phyloP scores from a whole-genome alignment of 2,888 invertebrate genomes.

The Scaptomyza flava region DNA sequence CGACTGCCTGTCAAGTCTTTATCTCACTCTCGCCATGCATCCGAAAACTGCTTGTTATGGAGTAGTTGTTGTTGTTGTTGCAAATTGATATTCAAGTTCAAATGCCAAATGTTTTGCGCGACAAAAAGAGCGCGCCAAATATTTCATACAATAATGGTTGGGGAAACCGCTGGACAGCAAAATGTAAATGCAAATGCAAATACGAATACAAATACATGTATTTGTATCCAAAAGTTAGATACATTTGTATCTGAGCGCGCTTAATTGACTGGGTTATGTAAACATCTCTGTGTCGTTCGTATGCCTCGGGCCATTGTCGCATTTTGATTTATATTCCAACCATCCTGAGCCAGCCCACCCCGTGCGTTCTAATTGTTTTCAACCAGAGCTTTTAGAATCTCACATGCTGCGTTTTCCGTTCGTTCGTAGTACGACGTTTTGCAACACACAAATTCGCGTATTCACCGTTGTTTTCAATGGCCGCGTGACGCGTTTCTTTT shows the following conservation, averaged over 20 bases:
- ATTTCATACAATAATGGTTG: conserved; percentile 34
- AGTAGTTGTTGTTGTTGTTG: conserved; percentile 54
- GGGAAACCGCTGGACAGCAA: conserved; percentile 25
- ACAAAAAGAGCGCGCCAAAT: conserved; percentile 71
- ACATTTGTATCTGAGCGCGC: conserved; percentile 62
- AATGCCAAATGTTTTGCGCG: conserved; percentile 76
- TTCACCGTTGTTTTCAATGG: conserved; percentile 42
- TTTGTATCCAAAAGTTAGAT: conserved; percentile 46
- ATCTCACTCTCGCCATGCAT: conserved; percentile 41
- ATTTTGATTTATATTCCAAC: conserved; percentile 76
- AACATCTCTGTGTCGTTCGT: conserved; percentile 51
- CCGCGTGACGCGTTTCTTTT: conserved; percentile 52
- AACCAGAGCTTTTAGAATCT: conserved; percentile 28
- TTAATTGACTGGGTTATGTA: conserved; percentile 73
- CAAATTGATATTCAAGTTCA: conserved; percentile 83
- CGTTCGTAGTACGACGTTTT: conserved; percentile 17
- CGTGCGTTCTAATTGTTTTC: conserved; percentile 52
- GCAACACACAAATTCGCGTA: conserved; percentile 44
- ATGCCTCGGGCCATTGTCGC: conserved; percentile 61
- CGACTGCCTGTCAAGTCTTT: conserved; percentile 58
- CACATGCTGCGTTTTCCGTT: conserved; percentile 63
- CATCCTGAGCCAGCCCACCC: conserved; percentile 49
- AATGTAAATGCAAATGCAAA: conserved; percentile 21
- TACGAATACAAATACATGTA: conserved; percentile 41
- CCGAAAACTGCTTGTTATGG: conserved; percentile 45